A percentile compares a stretch with the other conserved stretches of the same genome.
phyloP scores from a whole-genome alignment of 1,140 invertebrate species.

The Palaemon carinicauda region DNA sequence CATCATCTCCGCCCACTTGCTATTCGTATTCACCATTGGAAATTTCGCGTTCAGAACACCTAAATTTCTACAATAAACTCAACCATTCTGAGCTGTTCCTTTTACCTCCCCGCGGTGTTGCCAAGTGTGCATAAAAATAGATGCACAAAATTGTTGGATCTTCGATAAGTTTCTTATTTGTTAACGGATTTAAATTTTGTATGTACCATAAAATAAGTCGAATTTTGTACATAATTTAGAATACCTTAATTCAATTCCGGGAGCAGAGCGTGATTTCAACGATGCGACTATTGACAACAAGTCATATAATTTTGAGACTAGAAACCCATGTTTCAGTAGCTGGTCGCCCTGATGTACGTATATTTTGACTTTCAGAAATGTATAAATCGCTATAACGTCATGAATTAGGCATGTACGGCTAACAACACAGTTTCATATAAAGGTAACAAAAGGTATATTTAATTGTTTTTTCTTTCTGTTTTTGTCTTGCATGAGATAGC shows the following conservation, averaged over 20 bases:
- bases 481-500: slow-evolving; percentile 25
- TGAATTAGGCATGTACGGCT: slow-evolving; percentile 33
- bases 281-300: slow-evolving; percentile 51
- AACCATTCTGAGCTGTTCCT: slow-evolving; percentile 57
- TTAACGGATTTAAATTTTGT: background rate
- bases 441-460: slow-evolving; percentile 29
- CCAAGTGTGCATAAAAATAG: slow-evolving; percentile 57
- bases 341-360: slow-evolving; percentile 53
- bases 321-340: slow-evolving; percentile 56
- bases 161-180: slow-evolving; percentile 47
- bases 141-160: slow-evolving; percentile 54
- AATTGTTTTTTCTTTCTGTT: background rate
- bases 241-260: background rate
- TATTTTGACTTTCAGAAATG: slow-evolving; percentile 56
- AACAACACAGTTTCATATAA: background rate
- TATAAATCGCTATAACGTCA: slow-evolving; percentile 48
- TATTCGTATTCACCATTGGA: slow-evolving; percentile 25
- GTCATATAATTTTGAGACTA: slow-evolving; percentile 57
- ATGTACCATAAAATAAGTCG: background rate
- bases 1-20: background rate
- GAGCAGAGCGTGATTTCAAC: slow-evolving; percentile 28
- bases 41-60: slow-evolving; percentile 50
- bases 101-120: slow-evolving; percentile 57
- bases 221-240: slow-evolving; percentile 36
- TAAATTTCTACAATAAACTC: slow-evolving; percentile 59